These are phyloP conservation scores for Tetragnatha versicolor DNA, from an alignment of 1,140 invertebrate genomes.

Conservation along the genomic window DNA sequence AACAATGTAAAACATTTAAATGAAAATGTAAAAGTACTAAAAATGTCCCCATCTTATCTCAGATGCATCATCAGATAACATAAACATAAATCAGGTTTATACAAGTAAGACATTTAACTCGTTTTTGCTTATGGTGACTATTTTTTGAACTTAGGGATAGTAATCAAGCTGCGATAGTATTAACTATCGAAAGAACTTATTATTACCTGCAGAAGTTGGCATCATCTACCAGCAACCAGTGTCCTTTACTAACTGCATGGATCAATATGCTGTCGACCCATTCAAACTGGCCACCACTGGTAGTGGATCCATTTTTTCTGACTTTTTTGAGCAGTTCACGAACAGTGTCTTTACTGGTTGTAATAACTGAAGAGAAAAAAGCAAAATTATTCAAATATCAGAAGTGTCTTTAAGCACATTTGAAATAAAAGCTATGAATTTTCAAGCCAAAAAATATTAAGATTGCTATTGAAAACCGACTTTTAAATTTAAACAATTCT, in stretches of 20 bases:
- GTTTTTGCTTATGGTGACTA: too few relatives aligned
- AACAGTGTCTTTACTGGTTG: not conserved
- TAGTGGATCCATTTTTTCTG: slow-evolving; percentile 64
- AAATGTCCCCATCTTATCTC: not conserved
- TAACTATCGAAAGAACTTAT: not conserved
- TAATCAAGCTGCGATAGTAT: too few relatives aligned
- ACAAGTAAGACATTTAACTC: too few relatives aligned
- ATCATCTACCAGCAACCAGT: slow-evolving; percentile 94
- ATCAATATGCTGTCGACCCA: slow-evolving; percentile 97
- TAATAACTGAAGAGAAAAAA: not conserved
- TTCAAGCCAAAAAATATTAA: too few relatives aligned
- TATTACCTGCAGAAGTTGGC: slow-evolving; percentile 88
- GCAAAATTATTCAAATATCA: not conserved
- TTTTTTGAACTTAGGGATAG: too few relatives aligned
- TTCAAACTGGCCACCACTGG: slow-evolving; percentile 89
- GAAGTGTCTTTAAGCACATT: not conserved
- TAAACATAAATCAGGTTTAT: too few relatives aligned
- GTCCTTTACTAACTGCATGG: slow-evolving; percentile 82
- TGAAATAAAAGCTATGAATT: too few relatives aligned
- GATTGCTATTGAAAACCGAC: too few relatives aligned
- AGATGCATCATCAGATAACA: too few relatives aligned
- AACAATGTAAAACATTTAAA: not conserved
- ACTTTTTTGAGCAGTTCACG: slow-evolving; percentile 25
- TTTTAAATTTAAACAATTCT: too few relatives aligned
- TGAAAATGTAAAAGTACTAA: not conserved